phyloP scores from a whole-genome alignment of 2,888 invertebrate genomes.

The Phanerotoma sp. region DNA sequence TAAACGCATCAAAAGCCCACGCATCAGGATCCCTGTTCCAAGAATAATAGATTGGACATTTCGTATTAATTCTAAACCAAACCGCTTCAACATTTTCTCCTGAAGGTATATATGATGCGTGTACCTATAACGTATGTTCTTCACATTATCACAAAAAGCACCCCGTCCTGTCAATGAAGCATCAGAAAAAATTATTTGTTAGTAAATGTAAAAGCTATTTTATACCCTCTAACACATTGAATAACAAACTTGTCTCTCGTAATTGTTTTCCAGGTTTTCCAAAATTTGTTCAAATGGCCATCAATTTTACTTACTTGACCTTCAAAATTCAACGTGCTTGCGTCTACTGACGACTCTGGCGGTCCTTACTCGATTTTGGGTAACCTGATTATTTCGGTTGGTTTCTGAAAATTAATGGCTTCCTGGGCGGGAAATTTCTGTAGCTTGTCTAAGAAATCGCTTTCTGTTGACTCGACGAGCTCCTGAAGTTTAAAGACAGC shows the following conservation, averaged over 20 bases:
- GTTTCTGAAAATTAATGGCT: not conserved
- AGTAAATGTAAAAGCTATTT: not conserved
- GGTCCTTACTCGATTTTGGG: constrained; percentile 4
- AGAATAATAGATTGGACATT: constrained; percentile 16
- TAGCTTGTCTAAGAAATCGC: constrained; percentile 3
- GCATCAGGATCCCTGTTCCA: not conserved
- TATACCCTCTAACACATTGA: too few relatives aligned
- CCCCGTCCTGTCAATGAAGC: constrained; percentile 2
- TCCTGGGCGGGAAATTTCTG: not conserved
- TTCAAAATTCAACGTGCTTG: not conserved
- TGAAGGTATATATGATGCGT: not conserved
- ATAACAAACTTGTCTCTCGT: not conserved
- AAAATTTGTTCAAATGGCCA: not conserved
- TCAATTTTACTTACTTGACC: constrained; percentile 4
- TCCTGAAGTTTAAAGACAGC: constrained; percentile 3
- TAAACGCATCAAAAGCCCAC: constrained; percentile 12
- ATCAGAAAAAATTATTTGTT: constrained; percentile 6
- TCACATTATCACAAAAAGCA: not conserved
- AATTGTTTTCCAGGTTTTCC: not conserved
- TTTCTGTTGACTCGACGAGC: constrained; percentile 1
- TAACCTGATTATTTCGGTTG: constrained; percentile 6
- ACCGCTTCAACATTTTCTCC: not conserved
- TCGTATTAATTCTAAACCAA: constrained; percentile 11
- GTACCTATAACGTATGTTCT: not conserved
- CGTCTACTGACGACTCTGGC: constrained; percentile 6